Base-by-base conservation (phyloP, 2,113 vertebrate genomes). In the Heliornis fulica region DNA sequence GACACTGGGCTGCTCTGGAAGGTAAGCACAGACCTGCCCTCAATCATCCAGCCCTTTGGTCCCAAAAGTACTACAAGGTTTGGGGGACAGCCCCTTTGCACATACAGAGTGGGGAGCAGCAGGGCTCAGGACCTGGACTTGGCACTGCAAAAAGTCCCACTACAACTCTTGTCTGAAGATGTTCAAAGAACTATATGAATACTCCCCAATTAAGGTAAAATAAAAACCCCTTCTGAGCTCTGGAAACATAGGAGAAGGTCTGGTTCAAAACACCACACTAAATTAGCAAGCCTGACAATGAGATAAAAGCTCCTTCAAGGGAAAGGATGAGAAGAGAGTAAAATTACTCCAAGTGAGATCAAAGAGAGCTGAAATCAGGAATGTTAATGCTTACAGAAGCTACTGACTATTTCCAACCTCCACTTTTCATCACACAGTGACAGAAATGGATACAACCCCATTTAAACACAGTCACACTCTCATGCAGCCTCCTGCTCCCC, bases 351-450 rank as follows among this genome's bases (percentile, higher is more conserved):
- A 90, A 93, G 80, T 53, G 83, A 97, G 96, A 96, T 97, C 95
- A 97, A 97, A 96, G 96, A 92, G 85, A 80, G 90, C 94, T 40
- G 59, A 74, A 94, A 95, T 81, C 75, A 96, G 90, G 93, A 96
- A 94, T 90, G 93, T 93, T 94, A 95, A 96, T 93, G 88, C 85
- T 97, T 91, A 95, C 94, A 95, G 96, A 96, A 96, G 91, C 94
- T 89, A 72, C 54, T 6, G 72, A 83, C 86, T 96, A 89, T 63
- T 95, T 83, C 79, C 51, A 94, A 83, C n/a, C 64, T 86, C 83
- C 43, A 60, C 51, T 77, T 46, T 63, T 89, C 88, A 85, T 25
- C 5, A 0, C 26, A 3, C 0, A 59, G 68, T 66, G 75, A 92
- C 68, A 95, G 85, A 74, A 95, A 63, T 14, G 46, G 57, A 69